Percentiles rank a stretch among this genome's conserved stretches.
phyloP scores from a whole-genome alignment of 2,888 invertebrate genomes.

The Rotaria sp. region DNA sequence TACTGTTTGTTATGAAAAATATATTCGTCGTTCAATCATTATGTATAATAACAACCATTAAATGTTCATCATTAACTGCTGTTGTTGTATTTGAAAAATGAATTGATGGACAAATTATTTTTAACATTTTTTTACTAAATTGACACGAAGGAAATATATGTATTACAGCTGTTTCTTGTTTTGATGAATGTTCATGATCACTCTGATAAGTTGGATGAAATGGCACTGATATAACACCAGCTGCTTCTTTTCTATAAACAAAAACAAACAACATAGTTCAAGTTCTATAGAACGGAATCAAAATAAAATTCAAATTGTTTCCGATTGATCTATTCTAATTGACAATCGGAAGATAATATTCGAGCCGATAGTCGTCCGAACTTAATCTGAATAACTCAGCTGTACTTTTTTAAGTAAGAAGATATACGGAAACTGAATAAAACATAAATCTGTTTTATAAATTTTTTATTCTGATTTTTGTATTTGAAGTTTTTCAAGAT shows the following conservation, averaged over 20 bases:
- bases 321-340: neutral
- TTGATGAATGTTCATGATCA: neutral
- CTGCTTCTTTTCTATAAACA: neutral
- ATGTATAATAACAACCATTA: neutral
- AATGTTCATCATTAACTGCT: neutral
- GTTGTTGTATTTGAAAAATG: neutral
- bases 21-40: neutral
- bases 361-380: too few relatives aligned
- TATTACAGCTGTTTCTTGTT: neutral
- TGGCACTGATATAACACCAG: neutral
- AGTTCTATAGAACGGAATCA: too few relatives aligned
- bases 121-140: neutral
- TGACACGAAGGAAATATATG: neutral
- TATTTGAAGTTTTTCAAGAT: too few relatives aligned
- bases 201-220: neutral
- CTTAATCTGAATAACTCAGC: too few relatives aligned
- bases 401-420: too few relatives aligned
- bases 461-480: too few relatives aligned
- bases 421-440: too few relatives aligned
- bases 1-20: neutral
- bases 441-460: too few relatives aligned
- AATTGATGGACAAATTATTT: constrained; percentile 3
- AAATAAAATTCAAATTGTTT: neutral
- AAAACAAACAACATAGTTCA: too few relatives aligned
- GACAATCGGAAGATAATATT: too few relatives aligned